Percentiles rank a stretch among this genome's conserved stretches.
Evolutionary conservation across 2,113 vertebrate genomes (phyloP).

Genomic region (Clinocottus analis): DNA sequence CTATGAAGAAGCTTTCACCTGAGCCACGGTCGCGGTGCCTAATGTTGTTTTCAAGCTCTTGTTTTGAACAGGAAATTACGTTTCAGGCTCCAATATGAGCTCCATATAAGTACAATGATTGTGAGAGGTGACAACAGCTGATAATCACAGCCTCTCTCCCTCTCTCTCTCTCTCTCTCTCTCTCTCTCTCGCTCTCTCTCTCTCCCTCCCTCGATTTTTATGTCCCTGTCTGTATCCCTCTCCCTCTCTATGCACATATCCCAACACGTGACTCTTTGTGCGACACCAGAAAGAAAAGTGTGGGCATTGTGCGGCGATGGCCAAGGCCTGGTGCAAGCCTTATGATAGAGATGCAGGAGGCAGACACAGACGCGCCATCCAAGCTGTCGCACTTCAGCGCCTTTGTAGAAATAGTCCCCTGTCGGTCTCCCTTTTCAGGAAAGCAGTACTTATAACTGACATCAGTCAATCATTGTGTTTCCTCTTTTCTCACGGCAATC

Average conservation of each 20-base stretch:
- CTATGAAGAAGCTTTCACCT: slow-evolving; percentile 67
- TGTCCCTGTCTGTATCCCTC: background rate
- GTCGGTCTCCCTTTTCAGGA: slow-evolving; percentile 5
- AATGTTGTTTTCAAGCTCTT: slow-evolving; percentile 63
- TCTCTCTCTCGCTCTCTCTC: too few species aligned
- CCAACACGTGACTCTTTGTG: slow-evolving; percentile 21
- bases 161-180: too few species aligned
- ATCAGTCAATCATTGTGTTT: slow-evolving; percentile 13
- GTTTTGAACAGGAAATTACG: slow-evolving; percentile 48
- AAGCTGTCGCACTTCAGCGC: background rate
- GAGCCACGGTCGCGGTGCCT: slow-evolving; percentile 54
- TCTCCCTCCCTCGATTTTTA: background rate
- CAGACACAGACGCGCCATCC: background rate
- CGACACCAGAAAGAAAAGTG: slow-evolving; percentile 17
- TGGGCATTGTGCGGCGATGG: slow-evolving; percentile 10
- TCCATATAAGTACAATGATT: slow-evolving; percentile 19
- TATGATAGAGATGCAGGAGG: slow-evolving; percentile 25
- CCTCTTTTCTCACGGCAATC: slow-evolving; percentile 9
- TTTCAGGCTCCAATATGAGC: slow-evolving; percentile 10
- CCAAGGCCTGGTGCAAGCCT: slow-evolving; percentile 5
- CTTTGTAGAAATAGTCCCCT: background rate
- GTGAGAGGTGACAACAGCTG: slow-evolving; percentile 22
- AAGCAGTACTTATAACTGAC: slow-evolving; percentile 2
- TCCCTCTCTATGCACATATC: background rate
- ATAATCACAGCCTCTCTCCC: slow-evolving; percentile 32